These are phyloP conservation scores for Austrolebias charrua DNA, from an alignment of 2,797 vertebrate genomes.

Conservation along the genomic window DNA sequence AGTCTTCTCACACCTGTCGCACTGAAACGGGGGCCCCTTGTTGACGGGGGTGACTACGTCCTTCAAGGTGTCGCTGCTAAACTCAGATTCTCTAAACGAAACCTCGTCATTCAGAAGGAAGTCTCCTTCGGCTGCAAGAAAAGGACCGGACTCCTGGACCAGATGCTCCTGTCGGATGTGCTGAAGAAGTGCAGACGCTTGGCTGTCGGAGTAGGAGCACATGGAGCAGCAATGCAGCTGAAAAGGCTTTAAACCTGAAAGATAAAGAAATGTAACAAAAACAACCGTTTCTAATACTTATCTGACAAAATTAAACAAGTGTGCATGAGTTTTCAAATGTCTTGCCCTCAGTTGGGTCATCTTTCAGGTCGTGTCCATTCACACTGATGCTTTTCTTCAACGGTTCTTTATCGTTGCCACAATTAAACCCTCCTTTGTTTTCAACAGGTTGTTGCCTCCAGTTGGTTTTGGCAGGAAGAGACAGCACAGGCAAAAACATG, in stretches of 20 bases:
- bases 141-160: not conserved
- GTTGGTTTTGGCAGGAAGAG: constrained; percentile 18
- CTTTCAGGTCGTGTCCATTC: not conserved
- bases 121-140: not conserved
- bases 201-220: constrained; percentile 25
- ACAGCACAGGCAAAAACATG: constrained; percentile 35
- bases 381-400: not conserved
- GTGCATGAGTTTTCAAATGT: constrained; percentile 1
- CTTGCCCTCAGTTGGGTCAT: not conserved
- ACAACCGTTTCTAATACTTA: too few species aligned
- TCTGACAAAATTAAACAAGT: too few species aligned
- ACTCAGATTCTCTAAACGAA: not conserved
- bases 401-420: not conserved
- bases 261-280: not conserved
- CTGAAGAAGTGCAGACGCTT: constrained; percentile 25
- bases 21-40: constrained; percentile 17
- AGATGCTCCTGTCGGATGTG: constrained; percentile 35
- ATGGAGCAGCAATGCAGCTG: constrained; percentile 22
- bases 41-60: not conserved
- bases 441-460: not conserved
- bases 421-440: not conserved
- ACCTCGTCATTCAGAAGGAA: not conserved
- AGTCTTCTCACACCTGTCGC: constrained; percentile 38
- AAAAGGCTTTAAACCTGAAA: constrained; percentile 21
- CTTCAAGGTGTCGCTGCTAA: constrained; percentile 10